phyloP scores from a whole-genome alignment of 2,888 invertebrate species.

The Abrostola tripartita region DNA sequence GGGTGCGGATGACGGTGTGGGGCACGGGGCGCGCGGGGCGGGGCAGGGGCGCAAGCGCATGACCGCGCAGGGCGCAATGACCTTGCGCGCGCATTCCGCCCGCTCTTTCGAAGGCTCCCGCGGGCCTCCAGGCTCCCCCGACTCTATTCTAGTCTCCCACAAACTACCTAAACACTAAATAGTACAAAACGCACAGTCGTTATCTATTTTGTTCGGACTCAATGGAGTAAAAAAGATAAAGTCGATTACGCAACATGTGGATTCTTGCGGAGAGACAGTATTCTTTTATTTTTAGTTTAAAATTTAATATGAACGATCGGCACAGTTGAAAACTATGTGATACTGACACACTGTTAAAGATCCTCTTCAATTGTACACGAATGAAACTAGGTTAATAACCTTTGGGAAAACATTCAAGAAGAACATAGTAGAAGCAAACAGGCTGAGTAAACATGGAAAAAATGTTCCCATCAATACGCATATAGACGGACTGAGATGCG shows the following conservation, averaged over 20 bases:
- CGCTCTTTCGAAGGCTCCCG: conserved; percentile 80
- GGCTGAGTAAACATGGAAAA: conserved; percentile 69
- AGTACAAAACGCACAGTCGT: conserved; percentile 56
- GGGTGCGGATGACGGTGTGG: conserved; percentile 66
- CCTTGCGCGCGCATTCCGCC: conserved; percentile 86
- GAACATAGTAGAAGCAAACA: conserved; percentile 69
- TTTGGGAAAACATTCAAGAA: conserved; percentile 69
- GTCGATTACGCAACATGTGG: conserved; percentile 30
- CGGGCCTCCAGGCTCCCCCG: conserved; percentile 74
- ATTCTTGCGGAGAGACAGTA: conserved; percentile 29
- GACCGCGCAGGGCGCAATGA: conserved; percentile 88
- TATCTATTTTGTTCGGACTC: conserved; percentile 62
- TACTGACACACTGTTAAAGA: conserved; percentile 36
- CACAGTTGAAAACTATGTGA: conserved; percentile 20
- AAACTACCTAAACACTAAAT: conserved; percentile 61
- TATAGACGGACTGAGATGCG: conserved; percentile 34
- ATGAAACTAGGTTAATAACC: conserved; percentile 82
- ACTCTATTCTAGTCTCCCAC: conserved; percentile 73
- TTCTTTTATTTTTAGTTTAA: conserved; percentile 30
- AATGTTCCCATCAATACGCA: conserved; percentile 57
- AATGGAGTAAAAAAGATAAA: conserved; percentile 58
- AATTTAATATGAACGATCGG: too few species aligned
- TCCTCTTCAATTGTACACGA: conserved; percentile 58
- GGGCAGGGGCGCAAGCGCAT: conserved; percentile 79
- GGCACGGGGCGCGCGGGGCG: conserved; percentile 57